These are phyloP conservation scores for Polydrusus pterygomalis DNA, from an alignment of 2,888 invertebrate species.

Conservation along the genomic window DNA sequence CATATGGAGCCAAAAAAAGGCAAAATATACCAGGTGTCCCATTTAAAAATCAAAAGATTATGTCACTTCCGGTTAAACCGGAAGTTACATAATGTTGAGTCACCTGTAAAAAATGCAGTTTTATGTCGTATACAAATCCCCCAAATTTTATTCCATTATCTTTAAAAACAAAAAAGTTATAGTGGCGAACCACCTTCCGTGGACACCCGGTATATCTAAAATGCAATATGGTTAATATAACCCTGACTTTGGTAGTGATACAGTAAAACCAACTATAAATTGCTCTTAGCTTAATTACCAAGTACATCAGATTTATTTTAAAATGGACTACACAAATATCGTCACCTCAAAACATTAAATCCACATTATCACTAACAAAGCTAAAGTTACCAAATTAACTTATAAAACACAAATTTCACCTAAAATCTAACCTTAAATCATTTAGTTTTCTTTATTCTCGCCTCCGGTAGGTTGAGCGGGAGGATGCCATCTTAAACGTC, in stretches of 20 bases:
- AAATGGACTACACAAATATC: background rate
- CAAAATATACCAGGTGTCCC: too few species aligned
- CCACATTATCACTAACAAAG: conserved; percentile 10
- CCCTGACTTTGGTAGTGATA: conserved; percentile 6
- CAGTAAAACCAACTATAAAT: background rate
- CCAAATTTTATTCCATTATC: too few species aligned
- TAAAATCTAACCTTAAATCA: conserved; percentile 2
- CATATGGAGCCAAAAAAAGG: too few species aligned
- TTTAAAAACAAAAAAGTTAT: too few species aligned
- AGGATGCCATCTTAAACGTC: conserved; percentile 48
- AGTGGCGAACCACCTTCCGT: too few species aligned
- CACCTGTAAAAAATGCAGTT: too few species aligned
- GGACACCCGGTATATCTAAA: conserved; percentile 16
- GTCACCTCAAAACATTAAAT: too few species aligned
- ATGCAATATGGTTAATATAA: conserved; percentile 12
- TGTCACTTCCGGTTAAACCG: too few species aligned
- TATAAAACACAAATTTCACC: conserved; percentile 12
- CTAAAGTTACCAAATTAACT: conserved; percentile 8
- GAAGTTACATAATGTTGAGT: too few species aligned
- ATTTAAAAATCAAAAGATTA: too few species aligned
- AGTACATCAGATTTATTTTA: background rate
- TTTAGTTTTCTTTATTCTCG: conserved; percentile 48
- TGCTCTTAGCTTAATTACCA: too few species aligned
- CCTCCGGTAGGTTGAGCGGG: conserved; percentile 36
- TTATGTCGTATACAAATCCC: too few species aligned